Evolutionary conservation across 2,797 vertebrate species (phyloP).

Genomic region (Catharus ustulatus): DNA sequence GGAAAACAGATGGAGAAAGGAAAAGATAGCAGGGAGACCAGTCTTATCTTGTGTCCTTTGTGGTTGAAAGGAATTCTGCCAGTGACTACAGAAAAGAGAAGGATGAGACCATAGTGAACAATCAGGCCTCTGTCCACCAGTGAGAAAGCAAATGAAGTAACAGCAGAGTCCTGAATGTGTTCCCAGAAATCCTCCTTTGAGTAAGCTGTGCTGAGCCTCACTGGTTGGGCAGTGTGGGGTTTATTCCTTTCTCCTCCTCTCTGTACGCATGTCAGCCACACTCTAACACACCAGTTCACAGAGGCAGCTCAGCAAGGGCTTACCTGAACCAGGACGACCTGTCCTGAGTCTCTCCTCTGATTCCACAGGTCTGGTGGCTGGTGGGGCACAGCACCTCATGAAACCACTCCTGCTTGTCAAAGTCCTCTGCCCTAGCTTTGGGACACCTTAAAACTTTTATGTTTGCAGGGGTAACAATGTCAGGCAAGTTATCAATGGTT

Average conservation of each 20-base stretch:
- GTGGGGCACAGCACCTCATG: neutral
- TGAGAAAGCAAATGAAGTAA: neutral
- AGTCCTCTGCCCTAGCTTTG: neutral
- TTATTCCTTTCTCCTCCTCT: neutral
- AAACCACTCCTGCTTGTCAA: neutral
- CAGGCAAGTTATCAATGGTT: neutral
- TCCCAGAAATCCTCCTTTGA: conserved; percentile 8
- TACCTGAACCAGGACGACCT: neutral
- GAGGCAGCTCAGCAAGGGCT: neutral
- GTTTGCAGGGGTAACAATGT: neutral
- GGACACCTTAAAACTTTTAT: neutral
- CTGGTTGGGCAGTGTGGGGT: neutral
- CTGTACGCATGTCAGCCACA: neutral
- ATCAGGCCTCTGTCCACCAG: conserved; percentile 37
- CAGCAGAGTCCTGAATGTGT: neutral
- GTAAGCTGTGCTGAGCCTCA: neutral
- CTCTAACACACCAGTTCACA: neutral
- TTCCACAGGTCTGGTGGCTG: neutral
- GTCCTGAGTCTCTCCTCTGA: neutral
- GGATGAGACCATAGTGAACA: conserved; percentile 44
- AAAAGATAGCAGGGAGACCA: conserved; percentile 1
- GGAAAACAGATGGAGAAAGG: conserved; percentile 51
- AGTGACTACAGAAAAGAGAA: conserved; percentile 2
- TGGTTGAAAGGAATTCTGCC: conserved; percentile 5
- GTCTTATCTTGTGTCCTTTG: neutral